Conservation (phyloP, 2,113 vertebrate species). For the Gila orcuttii region DNA sequence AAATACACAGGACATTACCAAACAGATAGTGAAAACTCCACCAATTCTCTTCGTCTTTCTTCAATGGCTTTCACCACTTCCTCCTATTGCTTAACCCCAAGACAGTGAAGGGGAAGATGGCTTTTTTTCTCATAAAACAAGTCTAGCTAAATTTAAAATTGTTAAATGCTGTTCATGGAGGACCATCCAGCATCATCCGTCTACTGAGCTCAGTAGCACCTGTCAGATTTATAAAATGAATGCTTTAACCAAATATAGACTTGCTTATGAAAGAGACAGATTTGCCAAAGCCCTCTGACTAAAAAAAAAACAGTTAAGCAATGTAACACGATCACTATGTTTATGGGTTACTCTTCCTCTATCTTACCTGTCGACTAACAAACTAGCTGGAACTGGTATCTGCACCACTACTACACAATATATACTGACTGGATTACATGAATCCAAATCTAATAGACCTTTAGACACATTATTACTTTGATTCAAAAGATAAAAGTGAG, state of each 20-base stretch:
- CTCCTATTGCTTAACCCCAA: constrained; percentile 33
- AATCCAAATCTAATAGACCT: too few relatives aligned
- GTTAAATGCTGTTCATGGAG: not conserved
- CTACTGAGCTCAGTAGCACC: not conserved
- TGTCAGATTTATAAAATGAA: not conserved
- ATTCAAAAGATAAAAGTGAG: not conserved
- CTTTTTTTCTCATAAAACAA: not conserved
- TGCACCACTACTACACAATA: not conserved
- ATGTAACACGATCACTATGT: not conserved
- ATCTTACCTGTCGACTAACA: not conserved
- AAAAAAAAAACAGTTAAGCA: not conserved
- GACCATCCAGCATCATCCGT: not conserved
- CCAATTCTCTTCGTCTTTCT: not conserved
- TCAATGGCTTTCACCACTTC: constrained; percentile 37
- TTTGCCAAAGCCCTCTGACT: not conserved
- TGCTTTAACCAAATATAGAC: constrained; percentile 3
- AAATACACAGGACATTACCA: not conserved
- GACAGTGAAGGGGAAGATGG: not conserved
- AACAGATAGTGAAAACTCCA: not conserved
- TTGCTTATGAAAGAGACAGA: not conserved
- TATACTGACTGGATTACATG: too few relatives aligned
- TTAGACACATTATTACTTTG: not conserved
- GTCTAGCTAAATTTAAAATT: not conserved
- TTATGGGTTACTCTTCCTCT: not conserved
- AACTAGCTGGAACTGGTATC: not conserved